Evolutionary conservation across 2,888 invertebrate genomes (phyloP), one percentile per base, ranked within the genome.

Genomic region (Cephus sareptanus): DNA sequence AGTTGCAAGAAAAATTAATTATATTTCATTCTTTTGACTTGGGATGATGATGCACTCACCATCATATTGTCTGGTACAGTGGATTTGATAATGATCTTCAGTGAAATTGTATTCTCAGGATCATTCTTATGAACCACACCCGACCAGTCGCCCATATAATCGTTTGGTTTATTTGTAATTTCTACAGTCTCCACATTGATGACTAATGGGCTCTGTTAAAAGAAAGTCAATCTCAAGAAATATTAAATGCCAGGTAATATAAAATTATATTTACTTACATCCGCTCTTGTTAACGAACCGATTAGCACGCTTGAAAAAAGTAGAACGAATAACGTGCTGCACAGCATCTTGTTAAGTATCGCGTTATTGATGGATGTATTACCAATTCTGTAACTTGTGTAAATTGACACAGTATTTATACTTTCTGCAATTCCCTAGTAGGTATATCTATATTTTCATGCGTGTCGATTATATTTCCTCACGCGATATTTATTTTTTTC

Each of bases 61-160:
- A 35, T 80, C 34, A 69, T 74, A 9, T 73, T 34, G 11, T 31
- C 40, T 30, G 79, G 78, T 1, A 81, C 1, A 13, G 77, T 76
- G 69, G 73, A 33, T 34, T 77, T 78, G 1, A 78, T 4, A 12
- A 76, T 78, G 11, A 68, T n/a, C 74, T 76, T 77, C 33, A 77
- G 0, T 37, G 78, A 34, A 12, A 78, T 0, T 76, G 33, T 73
- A 9, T 80, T 78, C 31, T 68, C 76, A 30, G 75, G 71, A 30
- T 56, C n/a, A 56, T 56, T 23, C 2, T 15, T 6, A 34, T 56
- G 6, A 11, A 79, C n/a, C 40, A 23, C 75, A 11, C 37, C 73
- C 4, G 69, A 31, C 77, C 77, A 79, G 31, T 31, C 6, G 9
- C 40, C 77, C 56, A 56, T 9, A 56, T 56, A 56, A 56, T 56